Evolutionary conservation across 2,113 vertebrate species (phyloP).

Genomic region (Scalopus aquaticus): DNA sequence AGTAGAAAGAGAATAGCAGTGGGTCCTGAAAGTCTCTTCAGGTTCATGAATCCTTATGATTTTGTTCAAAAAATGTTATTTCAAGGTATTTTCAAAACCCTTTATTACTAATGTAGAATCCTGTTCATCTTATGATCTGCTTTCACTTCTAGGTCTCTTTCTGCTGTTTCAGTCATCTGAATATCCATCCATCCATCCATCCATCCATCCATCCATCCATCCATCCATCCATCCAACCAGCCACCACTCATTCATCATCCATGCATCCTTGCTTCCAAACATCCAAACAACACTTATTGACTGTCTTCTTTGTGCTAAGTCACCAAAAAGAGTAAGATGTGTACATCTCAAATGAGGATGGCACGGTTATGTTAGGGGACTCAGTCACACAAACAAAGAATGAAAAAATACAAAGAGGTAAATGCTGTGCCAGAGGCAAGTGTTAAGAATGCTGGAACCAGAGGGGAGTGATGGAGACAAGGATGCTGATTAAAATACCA

Average conservation of each 20-base stretch:
- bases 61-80: not conserved
- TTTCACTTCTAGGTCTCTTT: slow-evolving; percentile 23
- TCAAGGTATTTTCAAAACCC: not conserved
- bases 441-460: not conserved
- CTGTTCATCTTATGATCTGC: not conserved
- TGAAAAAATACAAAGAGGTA: not conserved
- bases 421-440: not conserved
- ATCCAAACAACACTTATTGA: not conserved
- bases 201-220: no score
- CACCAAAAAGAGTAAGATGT: not conserved
- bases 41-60: not conserved
- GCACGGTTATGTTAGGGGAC: not conserved
- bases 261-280: not conserved
- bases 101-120: not conserved
- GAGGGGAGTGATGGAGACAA: not conserved
- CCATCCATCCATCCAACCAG: not conserved
- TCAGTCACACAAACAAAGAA: not conserved
- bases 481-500: not conserved
- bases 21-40: not conserved
- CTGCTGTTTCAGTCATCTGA: not conserved
- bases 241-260: not conserved
- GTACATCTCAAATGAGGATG: not conserved
- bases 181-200: not conserved
- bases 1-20: not conserved
- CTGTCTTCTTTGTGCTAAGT: not conserved